phyloP scores from a whole-genome alignment of 1,140 invertebrate genomes.

The Melanaphis sacchari region DNA sequence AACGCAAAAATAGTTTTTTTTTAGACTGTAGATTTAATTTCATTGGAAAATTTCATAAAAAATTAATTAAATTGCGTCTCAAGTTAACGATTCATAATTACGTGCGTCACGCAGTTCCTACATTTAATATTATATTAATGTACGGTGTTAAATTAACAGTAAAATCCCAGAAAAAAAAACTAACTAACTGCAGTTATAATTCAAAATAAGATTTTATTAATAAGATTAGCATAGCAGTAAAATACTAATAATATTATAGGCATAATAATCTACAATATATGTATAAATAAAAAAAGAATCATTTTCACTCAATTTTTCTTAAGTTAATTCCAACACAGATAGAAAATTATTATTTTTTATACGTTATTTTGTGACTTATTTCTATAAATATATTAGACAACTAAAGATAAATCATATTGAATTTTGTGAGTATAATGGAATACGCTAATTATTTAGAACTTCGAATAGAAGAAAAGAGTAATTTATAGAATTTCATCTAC shows the following conservation, averaged over 20 bases:
- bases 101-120: no score
- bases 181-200: neutral
- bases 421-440: neutral
- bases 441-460: neutral
- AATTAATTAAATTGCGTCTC: neutral
- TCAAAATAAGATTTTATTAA: neutral
- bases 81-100: neutral
- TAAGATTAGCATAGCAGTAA: no score
- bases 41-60: no score
- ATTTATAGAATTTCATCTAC: neutral
- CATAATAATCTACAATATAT: no score
- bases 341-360: neutral
- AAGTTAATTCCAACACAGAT: neutral
- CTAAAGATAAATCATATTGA: neutral
- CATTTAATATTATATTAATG: neutral
- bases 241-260: no score
- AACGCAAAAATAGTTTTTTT: neutral
- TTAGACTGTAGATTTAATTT: neutral
- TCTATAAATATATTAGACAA: neutral
- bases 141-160: neutral
- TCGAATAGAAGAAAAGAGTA: neutral
- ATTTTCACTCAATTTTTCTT: neutral
- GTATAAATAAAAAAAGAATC: neutral
- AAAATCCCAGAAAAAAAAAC: neutral
- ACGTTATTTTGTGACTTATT: neutral